Conservation (phyloP, 2,888 invertebrate species). For the Trissonchulus latispiculum region DNA sequence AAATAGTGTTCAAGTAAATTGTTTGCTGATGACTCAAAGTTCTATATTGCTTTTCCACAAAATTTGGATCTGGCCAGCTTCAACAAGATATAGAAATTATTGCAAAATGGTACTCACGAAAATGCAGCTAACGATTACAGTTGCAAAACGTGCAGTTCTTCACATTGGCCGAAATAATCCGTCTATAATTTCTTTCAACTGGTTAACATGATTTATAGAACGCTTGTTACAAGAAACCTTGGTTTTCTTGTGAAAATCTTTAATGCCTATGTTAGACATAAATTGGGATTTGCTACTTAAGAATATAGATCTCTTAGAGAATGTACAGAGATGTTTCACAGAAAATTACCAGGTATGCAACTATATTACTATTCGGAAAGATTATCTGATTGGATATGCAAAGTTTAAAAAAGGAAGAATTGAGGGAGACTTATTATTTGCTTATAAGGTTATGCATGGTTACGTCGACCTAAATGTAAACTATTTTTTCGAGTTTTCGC, state of each 20-base stretch:
- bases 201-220: background rate
- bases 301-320: background rate
- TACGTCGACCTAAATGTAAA: background rate
- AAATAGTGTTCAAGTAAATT: background rate
- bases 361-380: background rate
- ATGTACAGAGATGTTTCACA: background rate
- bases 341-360: background rate
- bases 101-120: background rate
- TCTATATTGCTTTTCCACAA: background rate
- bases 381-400: background rate
- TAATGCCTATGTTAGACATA: background rate
- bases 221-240: background rate
- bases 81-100: too few species aligned
- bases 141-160: background rate
- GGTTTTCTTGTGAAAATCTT: background rate
- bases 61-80: background rate
- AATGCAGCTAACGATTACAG: background rate
- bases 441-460: background rate
- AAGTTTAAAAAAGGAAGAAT: background rate
- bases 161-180: background rate
- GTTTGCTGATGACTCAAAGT: conserved; percentile 15
- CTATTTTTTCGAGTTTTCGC: background rate
- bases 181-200: background rate
- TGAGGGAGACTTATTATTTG: background rate
- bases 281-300: background rate